phyloP scores from a whole-genome alignment of 2,113 vertebrate genomes.

The Psephotus haematonotus region DNA sequence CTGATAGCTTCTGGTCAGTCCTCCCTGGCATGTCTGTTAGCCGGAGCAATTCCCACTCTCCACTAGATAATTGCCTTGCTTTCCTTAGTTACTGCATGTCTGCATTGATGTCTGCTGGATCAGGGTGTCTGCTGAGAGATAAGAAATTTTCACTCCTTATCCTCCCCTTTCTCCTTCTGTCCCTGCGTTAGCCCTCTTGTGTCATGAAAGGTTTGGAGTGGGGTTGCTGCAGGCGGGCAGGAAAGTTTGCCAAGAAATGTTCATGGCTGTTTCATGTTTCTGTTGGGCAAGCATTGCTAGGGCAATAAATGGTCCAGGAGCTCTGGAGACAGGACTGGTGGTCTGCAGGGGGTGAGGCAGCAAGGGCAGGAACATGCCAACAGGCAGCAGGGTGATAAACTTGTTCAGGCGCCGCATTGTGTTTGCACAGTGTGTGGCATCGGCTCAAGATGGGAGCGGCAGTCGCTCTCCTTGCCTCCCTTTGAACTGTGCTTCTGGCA shows the following conservation, averaged over 20 bases:
- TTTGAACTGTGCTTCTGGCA: background rate
- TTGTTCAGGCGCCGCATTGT: background rate
- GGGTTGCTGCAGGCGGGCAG: background rate
- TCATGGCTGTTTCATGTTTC: background rate
- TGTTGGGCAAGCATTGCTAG: background rate
- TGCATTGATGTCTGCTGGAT: background rate
- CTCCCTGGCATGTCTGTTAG: background rate
- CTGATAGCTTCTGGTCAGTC: background rate
- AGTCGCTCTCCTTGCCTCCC: background rate
- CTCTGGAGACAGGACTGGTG: background rate
- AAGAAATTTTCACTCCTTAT: background rate
- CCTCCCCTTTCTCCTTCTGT: background rate
- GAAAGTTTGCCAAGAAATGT: background rate
- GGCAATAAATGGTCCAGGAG: background rate
- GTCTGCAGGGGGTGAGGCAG: background rate
- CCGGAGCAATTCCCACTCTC: background rate
- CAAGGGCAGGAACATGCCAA: rapidly evolving
- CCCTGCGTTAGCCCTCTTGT: rapidly evolving
- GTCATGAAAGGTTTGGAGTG: background rate
- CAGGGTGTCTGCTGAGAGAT: background rate
- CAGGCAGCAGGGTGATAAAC: background rate
- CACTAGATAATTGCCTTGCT: background rate
- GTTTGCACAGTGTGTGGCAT: background rate
- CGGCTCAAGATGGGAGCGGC: background rate
- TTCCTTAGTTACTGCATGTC: background rate